Base-by-base conservation (phyloP, 2,113 vertebrate genomes). In the Trichechus manatus region DNA sequence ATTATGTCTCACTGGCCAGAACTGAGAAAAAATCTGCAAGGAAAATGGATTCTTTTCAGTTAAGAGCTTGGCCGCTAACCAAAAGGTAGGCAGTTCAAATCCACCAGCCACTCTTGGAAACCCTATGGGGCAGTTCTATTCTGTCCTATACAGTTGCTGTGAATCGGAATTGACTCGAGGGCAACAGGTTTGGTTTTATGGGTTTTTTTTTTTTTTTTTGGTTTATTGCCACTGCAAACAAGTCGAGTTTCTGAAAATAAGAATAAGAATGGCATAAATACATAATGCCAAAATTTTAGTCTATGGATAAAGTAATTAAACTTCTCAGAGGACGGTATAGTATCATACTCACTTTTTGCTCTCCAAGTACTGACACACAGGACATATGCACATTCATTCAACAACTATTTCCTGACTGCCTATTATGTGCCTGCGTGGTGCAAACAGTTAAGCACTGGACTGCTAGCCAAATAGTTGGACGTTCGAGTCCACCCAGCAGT, bases 391-490 rank as follows among this genome's bases (percentile, higher is more conserved):
- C 68, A 70, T 20, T 94, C 95, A 82, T 92, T 93, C 70, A 61
- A 25, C 81, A 96, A 80, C 63, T 80, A 89, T 96, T 95, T 95
- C 84, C 94, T 81, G 53, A 95, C 42, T 39, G 72, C 44, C 36
- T 74, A 15, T 53, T 36, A 10, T 31, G 29, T 31, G 64, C 31
- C 31, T 68, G 64, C 9, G 31, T 68, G 53, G 29, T 31, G 27
- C 27, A 68, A 68, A 13, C 64, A 68, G 29, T 4, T 13, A 31
- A 31, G 31, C 64, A 68, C 6, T 29, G 31, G 11, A 15, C 13
- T 27, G 63, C 63, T 31, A 31, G 33, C 10, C 31, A 33, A 31
- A 68, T 11, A 9, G 29, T 33, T 68, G 31, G 29, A 31, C 29
- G 14, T 68, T 68, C 29, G 10, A 68, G 31, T 68, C 64, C 11